phyloP scores from a whole-genome alignment of 2,888 invertebrate species.

The Dicyrtoma fusca region DNA sequence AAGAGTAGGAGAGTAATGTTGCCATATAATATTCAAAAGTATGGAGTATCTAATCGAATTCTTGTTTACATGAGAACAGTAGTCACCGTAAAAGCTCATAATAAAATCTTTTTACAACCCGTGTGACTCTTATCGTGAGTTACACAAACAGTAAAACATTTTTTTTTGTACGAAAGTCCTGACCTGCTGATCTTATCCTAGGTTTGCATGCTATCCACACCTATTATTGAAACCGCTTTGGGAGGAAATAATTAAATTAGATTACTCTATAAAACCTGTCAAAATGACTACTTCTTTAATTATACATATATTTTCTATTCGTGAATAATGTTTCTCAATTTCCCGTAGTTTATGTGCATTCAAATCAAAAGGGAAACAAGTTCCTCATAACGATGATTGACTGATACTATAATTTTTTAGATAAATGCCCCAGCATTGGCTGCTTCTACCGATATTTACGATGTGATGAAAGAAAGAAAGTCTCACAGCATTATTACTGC shows the following conservation, averaged over 20 bases:
- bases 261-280: constrained; percentile 20
- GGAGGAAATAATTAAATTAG: constrained; percentile 25
- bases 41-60: neutral
- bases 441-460: no score
- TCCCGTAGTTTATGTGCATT: no score
- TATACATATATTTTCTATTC: neutral
- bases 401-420: no score
- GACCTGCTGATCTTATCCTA: constrained; percentile 10
- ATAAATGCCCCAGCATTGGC: no score
- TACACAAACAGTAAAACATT: no score
- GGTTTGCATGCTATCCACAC: constrained; percentile 17
- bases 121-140: neutral
- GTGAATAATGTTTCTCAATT: no score
- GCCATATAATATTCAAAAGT: no score
- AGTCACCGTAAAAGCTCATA: constrained; percentile 16
- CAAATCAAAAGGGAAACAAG: no score
- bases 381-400: no score
- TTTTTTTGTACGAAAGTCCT: no score
- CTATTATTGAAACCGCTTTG: constrained; percentile 14
- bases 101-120: constrained; percentile 19
- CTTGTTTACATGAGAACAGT: constrained; percentile 10
- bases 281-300: constrained; percentile 10
- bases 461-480: no score
- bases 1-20: neutral
- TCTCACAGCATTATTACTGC: no score